Base-by-base conservation (phyloP, 64 coral and sea anemone genomes). In the Montipora foliosa region DNA sequence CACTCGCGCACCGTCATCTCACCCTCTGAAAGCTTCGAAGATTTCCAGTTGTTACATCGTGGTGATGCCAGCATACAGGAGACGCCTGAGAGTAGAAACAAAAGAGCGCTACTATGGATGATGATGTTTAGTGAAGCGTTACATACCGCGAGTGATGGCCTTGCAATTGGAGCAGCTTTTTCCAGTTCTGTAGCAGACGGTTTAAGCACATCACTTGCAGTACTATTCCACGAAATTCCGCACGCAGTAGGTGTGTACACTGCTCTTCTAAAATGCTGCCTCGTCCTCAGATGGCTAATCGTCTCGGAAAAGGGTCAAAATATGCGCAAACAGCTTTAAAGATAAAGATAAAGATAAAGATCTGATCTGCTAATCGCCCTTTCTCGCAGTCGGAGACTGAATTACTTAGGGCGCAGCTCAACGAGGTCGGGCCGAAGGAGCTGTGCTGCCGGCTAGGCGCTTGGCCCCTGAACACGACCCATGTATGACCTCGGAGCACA, bases 121-220 rank as follows among this genome's bases (percentile, higher is more conserved):
- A 59, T 97, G 49, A 5, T 97, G 52, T 67, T 94, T 47, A 83
- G 97, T 17, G 91, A 96, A 58, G 53, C 84, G 21, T 64, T 98
- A 55, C 94, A 98, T 73, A 88, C 92, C 12, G 59, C 95, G 2
- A 91, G 79, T 45, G 97, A 98, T 66, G 97, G 97, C 0, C 5
- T 98, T 44, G 97, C 97, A 45, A 92, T 98, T 12, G 94, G 97
- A 57, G 97, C 91, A 64, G 97, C 97, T 10, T 98, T 96, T 62
- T 90, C 94, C 1, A 94, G 94, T 24, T 91, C 94, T 10, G 81
- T 72, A 21, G 83, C 88, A 45, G 97, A 95, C 49, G 97, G 97
- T 50, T 74, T 98, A 0, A 93, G 94, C 29, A 98, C 97, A 21
- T 94, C 97, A 25, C 62, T 98, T 21, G 97, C 97, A 0, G 91